Conservation (phyloP, 2,113 vertebrate species). For the Xiphophorus hellerii region DNA sequence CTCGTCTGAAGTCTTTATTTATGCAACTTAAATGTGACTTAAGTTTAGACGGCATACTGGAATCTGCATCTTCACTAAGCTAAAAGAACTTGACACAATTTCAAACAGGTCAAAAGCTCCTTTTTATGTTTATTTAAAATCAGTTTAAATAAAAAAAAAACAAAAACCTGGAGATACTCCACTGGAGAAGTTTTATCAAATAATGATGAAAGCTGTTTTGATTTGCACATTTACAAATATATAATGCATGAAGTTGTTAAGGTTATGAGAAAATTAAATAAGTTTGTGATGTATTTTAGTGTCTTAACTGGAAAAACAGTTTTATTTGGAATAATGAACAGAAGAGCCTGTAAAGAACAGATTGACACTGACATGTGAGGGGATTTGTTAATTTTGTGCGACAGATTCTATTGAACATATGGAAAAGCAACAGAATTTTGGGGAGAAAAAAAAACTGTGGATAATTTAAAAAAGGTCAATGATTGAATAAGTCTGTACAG, state of each 20-base stretch:
- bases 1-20: no score
- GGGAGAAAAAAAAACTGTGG: neutral
- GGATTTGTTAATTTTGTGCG: slow-evolving; percentile 6
- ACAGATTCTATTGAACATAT: neutral
- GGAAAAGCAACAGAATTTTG: no score
- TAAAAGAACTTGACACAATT: neutral
- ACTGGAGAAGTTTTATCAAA: neutral
- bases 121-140: neutral
- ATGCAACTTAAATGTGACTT: no score
- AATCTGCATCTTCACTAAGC: neutral
- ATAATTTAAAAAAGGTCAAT: neutral
- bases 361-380: neutral
- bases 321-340: neutral
- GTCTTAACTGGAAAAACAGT: neutral
- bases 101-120: neutral
- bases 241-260: neutral
- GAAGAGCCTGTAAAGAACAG: neutral
- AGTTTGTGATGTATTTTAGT: neutral
- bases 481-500: neutral
- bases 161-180: neutral
- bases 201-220: neutral
- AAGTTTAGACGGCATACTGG: neutral
- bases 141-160: neutral
- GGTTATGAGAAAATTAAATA: neutral
- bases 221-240: neutral